Percentiles rank a stretch among this genome's conserved stretches.
Conservation (phyloP, 2,113 vertebrate genomes). For the Paratilapia polleni region DNA sequence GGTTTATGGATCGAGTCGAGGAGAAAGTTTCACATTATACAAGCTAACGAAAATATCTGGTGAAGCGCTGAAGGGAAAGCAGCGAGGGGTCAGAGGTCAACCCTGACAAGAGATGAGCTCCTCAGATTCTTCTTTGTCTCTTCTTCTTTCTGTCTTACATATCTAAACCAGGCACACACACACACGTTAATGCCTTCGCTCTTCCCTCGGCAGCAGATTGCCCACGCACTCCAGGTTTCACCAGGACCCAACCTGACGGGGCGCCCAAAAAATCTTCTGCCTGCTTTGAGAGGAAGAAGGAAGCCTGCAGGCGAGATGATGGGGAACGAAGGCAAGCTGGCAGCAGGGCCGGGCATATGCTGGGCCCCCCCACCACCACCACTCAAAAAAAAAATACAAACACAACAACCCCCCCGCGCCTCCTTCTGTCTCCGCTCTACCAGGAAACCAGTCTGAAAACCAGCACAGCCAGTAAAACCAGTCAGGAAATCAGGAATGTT, state of each 20-base stretch:
- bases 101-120: conserved; percentile 45
- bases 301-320: conserved; percentile 74
- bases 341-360: conserved; percentile 79
- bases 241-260: conserved; percentile 65
- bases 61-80: conserved; percentile 64
- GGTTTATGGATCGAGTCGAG: conserved; percentile 48
- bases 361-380: conserved; percentile 15
- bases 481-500: not conserved
- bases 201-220: conserved; percentile 44
- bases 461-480: conserved; percentile 1
- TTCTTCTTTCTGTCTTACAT: conserved; percentile 39
- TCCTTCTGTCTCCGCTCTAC: conserved; percentile 61
- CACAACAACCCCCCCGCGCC: conserved; percentile 17
- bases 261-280: conserved; percentile 55
- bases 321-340: conserved; percentile 74
- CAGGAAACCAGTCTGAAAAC: conserved; percentile 37
- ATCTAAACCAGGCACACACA: conserved; percentile 12
- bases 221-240: conserved; percentile 70
- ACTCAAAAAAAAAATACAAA: conserved; percentile 16
- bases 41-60: conserved; percentile 65
- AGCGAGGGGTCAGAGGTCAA: conserved; percentile 51
- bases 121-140: conserved; percentile 48
- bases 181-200: not conserved
- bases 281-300: conserved; percentile 66
- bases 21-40: conserved; percentile 55